Conservation (phyloP, 2,113 vertebrate species). For the Tenrec ecaudatus region DNA sequence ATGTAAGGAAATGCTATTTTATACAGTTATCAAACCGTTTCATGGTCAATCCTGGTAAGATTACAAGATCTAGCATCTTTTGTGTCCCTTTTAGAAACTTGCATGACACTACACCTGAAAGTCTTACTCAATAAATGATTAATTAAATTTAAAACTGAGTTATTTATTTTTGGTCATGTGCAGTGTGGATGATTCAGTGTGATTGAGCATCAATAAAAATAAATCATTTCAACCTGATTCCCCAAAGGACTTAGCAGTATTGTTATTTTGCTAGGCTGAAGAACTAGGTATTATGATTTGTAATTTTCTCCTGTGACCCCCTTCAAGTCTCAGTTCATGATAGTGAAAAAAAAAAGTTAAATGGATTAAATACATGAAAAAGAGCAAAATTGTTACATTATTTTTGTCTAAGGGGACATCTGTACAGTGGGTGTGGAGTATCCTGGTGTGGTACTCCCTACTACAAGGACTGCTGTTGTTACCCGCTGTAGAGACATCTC, state of each 20-base stretch:
- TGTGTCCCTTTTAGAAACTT: neutral
- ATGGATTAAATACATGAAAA: neutral
- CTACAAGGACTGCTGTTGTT: neutral
- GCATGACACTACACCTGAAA: neutral
- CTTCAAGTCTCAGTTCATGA: constrained; percentile 11
- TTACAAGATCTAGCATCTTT: neutral
- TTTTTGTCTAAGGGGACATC: neutral
- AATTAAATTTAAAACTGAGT: neutral
- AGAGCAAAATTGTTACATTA: neutral
- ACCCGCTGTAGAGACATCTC: neutral
- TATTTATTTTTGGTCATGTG: neutral
- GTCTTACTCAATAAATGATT: neutral
- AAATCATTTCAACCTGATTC: neutral
- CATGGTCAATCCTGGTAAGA: constrained; percentile 24
- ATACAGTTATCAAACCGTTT: constrained; percentile 1
- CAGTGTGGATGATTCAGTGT: neutral
- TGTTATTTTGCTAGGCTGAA: neutral
- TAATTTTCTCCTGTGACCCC: neutral
- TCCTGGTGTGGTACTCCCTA: neutral
- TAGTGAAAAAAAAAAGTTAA: neutral
- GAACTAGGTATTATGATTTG: neutral
- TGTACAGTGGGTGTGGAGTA: neutral
- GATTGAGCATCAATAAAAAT: neutral
- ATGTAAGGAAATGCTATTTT: neutral
- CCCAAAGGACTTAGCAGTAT: neutral